These are phyloP conservation scores for Aplocera efformata DNA, from an alignment of 2,888 invertebrate genomes.

Conservation along the genomic window DNA sequence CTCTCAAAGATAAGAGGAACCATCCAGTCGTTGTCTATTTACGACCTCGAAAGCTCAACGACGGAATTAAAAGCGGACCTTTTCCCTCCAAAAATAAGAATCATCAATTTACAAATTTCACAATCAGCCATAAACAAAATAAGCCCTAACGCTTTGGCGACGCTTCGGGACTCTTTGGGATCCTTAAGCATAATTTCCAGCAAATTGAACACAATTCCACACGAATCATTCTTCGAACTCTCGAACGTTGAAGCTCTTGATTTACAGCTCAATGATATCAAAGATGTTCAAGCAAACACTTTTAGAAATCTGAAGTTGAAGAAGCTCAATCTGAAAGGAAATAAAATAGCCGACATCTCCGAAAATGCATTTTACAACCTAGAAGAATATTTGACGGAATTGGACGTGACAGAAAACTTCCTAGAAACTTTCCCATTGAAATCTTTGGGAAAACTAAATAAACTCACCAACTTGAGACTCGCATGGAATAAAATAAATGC, in stretches of 20 bases:
- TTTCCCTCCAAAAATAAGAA: conserved; percentile 85
- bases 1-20: conserved; percentile 84
- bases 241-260: conserved; percentile 87
- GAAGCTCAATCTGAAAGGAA: conserved; percentile 91
- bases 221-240: conserved; percentile 86
- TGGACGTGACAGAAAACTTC: conserved; percentile 93
- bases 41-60: conserved; percentile 91
- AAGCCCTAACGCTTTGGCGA: conserved; percentile 84
- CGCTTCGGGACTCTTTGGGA: conserved; percentile 85
- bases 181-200: conserved; percentile 89
- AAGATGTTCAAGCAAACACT: conserved; percentile 89
- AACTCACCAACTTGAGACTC: conserved; percentile 85
- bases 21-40: conserved; percentile 92
- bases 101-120: conserved; percentile 88
- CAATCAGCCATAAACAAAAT: conserved; percentile 87
- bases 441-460: conserved; percentile 86
- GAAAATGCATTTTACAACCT: conserved; percentile 91
- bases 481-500: conserved; percentile 91
- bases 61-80: conserved; percentile 87
- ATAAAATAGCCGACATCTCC: conserved; percentile 89
- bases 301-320: conserved; percentile 90
- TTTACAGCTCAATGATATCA: conserved; percentile 92
- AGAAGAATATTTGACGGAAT: conserved; percentile 87
- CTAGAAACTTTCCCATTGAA: conserved; percentile 90
- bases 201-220: conserved; percentile 86